Base-by-base conservation (phyloP, 2,797 vertebrate genomes). In the Enteromius mattozi region DNA sequence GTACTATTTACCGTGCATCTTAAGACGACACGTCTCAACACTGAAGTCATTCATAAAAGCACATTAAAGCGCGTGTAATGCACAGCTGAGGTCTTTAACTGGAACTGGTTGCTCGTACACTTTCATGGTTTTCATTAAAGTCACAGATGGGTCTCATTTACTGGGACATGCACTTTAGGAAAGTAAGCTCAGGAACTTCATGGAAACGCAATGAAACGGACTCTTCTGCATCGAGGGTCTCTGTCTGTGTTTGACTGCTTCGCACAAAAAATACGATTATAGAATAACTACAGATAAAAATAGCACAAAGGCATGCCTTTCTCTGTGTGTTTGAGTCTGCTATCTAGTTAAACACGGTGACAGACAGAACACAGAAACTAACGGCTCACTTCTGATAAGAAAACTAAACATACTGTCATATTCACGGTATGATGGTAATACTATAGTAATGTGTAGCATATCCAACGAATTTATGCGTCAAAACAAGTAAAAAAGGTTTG, bases 41-140 rank as follows among this genome's bases (percentile, higher is more conserved):
- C 19, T 24, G n/a, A 45, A 70, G 21, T 19, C 65, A 21, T 59
- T 70, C 40, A 74, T 45, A 8, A 54, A 69, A 72, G 33, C 68
- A 3, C n/a, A 47, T 47, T 16, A 72, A 49, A 54, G 54, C 1
- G 51, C 6, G 16, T n/a, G 14, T 40, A 59, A 59, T 2, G 12
- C 68, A 61, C 37, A 61, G 24, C 14, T 14, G 16, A 59, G 10
- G 4, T 27, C 19, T 71, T 63, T 6, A 65, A 59, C n/a, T 33
- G n/a, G 14, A 33, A 47, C 59, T 6, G 61, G n/a, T 19, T 63
- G 6, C 13, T 33, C 5, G 10, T 27, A 69, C 47, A 5, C 12
- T 42, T n/a, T 49, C 19, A 80, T 33, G 30, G 74, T 54, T 54
- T 59, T 13, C n/a, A 61, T 81, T 61, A 72, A 72, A 70, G 21